Base-by-base conservation (phyloP, 2,797 vertebrate species). In the Hippocampus kuda region DNA sequence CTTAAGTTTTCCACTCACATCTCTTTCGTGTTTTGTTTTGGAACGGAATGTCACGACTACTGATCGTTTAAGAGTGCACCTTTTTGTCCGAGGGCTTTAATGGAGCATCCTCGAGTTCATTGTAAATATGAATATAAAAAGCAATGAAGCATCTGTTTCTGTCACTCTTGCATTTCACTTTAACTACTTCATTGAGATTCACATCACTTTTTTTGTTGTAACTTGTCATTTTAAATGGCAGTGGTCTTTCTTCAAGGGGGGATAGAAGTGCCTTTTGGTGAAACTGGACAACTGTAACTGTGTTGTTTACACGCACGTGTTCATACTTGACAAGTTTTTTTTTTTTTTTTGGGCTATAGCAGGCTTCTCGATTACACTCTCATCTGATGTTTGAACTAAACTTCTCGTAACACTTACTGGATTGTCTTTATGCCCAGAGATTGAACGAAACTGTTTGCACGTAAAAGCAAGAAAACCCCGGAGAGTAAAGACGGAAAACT, bases 221-320 rank as follows among this genome's bases (percentile, higher is more conserved):
- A 53, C 46, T 67, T 65, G 66, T 24, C 53, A 41, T 38, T 76
- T 49, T 72, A 71, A 79, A 70, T 75, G 66, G 44, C 75, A 68
- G 49, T 42, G n/a, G 34, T 56, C 42, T 34, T 56, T 51, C 22
- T 42, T 53, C 27, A 38, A n/a, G 20, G 62, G 70, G 61, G 73
- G 60, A 73, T 70, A 75, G 74, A 84, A 85, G 85, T 89, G 84
- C 84, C 84, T 88, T 87, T 60, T 78, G 69, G 41, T 78, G 62
- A 65, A 82, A 51, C 67, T 56, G 69, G 70, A 71, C 69, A 63
- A 67, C 46, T 20, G 22, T 22, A 26, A 41, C 68, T 46, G 20
- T 78, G 69, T 69, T 74, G 57, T 81, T 76, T 56, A 70, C 26
- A 18, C 62, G 76, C 72, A 75, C 24, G 15, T 65, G 63, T 65